Conservation (phyloP, 2,888 invertebrate species). For the Drosophila anomalata region DNA sequence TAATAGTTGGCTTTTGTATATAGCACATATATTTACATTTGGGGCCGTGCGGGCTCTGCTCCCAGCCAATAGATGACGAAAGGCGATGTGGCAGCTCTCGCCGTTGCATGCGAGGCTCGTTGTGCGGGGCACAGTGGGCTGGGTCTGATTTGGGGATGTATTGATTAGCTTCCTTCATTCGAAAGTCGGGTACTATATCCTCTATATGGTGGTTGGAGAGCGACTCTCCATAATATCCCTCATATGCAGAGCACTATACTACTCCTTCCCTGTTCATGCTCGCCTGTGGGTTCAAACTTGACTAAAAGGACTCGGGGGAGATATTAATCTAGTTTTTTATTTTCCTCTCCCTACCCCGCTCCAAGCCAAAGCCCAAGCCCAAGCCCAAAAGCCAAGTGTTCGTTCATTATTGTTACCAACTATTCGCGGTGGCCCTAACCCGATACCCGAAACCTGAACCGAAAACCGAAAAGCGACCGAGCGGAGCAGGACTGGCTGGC, state of each 20-base stretch:
- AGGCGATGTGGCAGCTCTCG: slow-evolving; percentile 35
- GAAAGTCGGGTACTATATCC: no score
- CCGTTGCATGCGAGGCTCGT: slow-evolving; percentile 67
- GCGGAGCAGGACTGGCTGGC: slow-evolving; percentile 51
- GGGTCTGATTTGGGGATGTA: no score
- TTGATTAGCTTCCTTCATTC: no score
- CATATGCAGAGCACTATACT: no score
- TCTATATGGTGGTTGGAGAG: no score
- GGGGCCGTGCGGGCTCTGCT: background rate
- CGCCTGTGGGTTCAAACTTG: slow-evolving; percentile 62
- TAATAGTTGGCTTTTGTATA: slow-evolving; percentile 34
- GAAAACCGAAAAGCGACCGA: slow-evolving; percentile 49
- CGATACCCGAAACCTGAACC: slow-evolving; percentile 70
- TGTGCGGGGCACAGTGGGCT: slow-evolving; percentile 43
- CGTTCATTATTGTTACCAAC: slow-evolving; percentile 75
- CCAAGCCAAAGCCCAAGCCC: slow-evolving; percentile 29
- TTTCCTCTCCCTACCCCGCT: slow-evolving; percentile 12
- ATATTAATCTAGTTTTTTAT: slow-evolving; percentile 74
- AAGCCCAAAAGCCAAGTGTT: slow-evolving; percentile 59
- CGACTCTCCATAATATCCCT: no score
- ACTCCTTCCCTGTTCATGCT: slow-evolving; percentile 25
- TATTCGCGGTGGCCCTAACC: slow-evolving; percentile 69
- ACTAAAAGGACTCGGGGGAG: slow-evolving; percentile 78
- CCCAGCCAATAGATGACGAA: slow-evolving; percentile 70
- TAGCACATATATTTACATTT: slow-evolving; percentile 27